These are phyloP conservation scores for Hippolais icterina DNA, from an alignment of 2,113 vertebrate species.

Conservation along the genomic window DNA sequence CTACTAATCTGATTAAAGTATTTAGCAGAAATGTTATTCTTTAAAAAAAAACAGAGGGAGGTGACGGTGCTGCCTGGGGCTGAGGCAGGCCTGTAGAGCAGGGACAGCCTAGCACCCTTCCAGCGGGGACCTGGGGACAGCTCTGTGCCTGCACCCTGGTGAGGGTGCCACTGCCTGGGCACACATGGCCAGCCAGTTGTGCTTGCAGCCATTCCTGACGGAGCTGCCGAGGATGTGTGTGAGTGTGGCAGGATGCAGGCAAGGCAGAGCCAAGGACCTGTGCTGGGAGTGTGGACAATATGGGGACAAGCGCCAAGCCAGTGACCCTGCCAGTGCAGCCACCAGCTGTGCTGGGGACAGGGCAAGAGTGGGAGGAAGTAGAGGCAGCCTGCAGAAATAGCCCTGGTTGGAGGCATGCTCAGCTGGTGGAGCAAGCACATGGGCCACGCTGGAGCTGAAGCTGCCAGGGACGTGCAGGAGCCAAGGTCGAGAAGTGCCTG, in stretches of 20 bases:
- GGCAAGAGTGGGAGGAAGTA: background rate
- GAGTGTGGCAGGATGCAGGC: rapidly evolving
- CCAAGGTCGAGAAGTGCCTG: background rate
- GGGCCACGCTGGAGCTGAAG: background rate
- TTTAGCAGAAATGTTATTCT: conserved; percentile 80
- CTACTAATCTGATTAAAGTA: conserved; percentile 76
- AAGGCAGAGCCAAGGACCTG: background rate
- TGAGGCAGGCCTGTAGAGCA: background rate
- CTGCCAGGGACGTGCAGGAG: background rate
- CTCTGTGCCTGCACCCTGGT: rapidly evolving
- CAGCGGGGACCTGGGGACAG: rapidly evolving
- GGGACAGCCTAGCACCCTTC: background rate
- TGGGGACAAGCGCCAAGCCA: rapidly evolving
- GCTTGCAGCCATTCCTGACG: rapidly evolving
- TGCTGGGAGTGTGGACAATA: rapidly evolving
- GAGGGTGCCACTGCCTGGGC: background rate
- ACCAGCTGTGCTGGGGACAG: background rate
- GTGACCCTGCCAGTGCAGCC: background rate
- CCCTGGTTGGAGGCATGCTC: rapidly evolving
- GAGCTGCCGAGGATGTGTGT: background rate
- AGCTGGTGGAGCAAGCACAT: rapidly evolving
- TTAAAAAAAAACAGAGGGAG: conserved; percentile 57
- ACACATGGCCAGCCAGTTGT: background rate
- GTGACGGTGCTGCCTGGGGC: conserved; percentile 35
- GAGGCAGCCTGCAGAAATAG: background rate